Percentiles rank a stretch among this genome's conserved stretches.
Evolutionary conservation across 2,888 invertebrate genomes (phyloP).

Genomic region (Aspidiotus rigidus): DNA sequence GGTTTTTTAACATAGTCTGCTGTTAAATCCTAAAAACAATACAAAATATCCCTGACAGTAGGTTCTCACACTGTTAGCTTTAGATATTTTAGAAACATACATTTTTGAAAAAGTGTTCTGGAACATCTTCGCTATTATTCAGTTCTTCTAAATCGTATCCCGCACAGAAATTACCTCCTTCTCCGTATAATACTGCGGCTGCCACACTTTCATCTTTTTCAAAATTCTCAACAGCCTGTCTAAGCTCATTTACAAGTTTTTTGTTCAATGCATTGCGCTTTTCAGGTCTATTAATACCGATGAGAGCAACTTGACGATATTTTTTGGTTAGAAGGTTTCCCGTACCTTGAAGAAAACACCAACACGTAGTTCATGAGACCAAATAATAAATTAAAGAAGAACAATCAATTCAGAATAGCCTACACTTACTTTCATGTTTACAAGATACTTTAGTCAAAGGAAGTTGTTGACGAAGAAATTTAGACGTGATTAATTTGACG

Average conservation of each 20-base stretch:
- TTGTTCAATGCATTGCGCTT: slow-evolving; percentile 75
- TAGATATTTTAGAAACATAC: background rate
- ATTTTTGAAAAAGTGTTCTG: slow-evolving; percentile 23
- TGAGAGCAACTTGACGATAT: slow-evolving; percentile 40
- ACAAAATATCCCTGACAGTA: background rate
- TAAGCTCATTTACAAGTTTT: slow-evolving; percentile 57
- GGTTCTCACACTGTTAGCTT: background rate
- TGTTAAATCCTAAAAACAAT: slow-evolving; percentile 50
- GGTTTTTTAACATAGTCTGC: slow-evolving; percentile 70
- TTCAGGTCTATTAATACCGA: slow-evolving; percentile 79
- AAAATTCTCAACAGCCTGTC: slow-evolving; percentile 64
- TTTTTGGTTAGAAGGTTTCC: slow-evolving; percentile 25
- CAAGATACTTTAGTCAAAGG: no score
- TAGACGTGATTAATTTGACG: no score
- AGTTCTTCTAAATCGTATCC: slow-evolving; percentile 81
- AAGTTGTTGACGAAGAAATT: no score
- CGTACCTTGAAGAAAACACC: slow-evolving; percentile 9
- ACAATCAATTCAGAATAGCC: no score
- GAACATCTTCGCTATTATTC: slow-evolving; percentile 8
- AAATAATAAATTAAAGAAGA: no score
- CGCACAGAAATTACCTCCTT: slow-evolving; percentile 88
- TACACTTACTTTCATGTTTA: no score
- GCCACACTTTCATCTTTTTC: slow-evolving; percentile 62
- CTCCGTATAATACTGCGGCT: slow-evolving; percentile 75
- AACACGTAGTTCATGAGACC: no score